These are phyloP conservation scores for Eurosta solidaginis DNA, from an alignment of 1,140 invertebrate species.

Conservation along the genomic window DNA sequence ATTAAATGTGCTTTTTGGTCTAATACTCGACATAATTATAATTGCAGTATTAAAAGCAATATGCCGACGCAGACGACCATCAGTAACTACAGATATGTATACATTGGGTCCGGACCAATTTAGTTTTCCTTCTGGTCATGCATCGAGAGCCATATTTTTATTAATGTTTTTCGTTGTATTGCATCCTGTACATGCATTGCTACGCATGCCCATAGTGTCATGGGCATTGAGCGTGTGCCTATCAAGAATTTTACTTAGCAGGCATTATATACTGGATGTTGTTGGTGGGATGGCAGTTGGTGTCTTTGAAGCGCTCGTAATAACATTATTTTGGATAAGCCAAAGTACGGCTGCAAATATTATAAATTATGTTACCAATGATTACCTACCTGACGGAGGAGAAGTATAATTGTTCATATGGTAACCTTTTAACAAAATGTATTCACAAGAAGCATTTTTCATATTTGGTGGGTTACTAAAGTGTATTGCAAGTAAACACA, in stretches of 20 bases:
- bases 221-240: constrained; percentile 78
- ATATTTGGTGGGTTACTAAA: neutral
- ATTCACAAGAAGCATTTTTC: neutral
- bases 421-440: neutral
- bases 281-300: constrained; percentile 76
- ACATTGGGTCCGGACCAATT: constrained; percentile 79
- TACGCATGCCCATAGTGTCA: constrained; percentile 67
- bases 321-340: constrained; percentile 72
- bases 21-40: constrained; percentile 84
- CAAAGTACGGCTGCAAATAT: constrained; percentile 61
- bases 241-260: constrained; percentile 71
- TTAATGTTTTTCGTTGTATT: constrained; percentile 72
- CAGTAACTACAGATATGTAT: constrained; percentile 69
- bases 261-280: constrained; percentile 90
- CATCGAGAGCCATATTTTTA: constrained; percentile 82
- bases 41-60: constrained; percentile 82
- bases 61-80: constrained; percentile 76
- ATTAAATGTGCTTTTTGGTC: constrained; percentile 81
- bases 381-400: constrained; percentile 64
- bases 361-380: constrained; percentile 64
- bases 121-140: constrained; percentile 95
- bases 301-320: constrained; percentile 71
- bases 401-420: neutral
- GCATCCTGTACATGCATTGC: constrained; percentile 67
- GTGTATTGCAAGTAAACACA: neutral